phyloP scores from a whole-genome alignment of 1,140 invertebrate genomes.

The Cherax destructor region DNA sequence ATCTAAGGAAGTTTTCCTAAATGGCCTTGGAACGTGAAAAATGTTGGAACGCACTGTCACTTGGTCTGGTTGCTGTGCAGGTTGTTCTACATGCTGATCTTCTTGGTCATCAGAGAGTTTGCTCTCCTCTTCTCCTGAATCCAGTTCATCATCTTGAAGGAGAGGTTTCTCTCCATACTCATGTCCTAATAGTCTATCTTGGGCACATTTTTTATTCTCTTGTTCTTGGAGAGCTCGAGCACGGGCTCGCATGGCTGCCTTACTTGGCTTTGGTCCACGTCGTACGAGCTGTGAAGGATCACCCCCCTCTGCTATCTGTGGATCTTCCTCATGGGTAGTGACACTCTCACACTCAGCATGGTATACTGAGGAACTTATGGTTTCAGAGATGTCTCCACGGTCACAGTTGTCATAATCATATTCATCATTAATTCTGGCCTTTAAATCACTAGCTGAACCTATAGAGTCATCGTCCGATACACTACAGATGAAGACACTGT shows the following conservation, averaged over 20 bases:
- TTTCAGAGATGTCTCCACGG: slow-evolving; percentile 81
- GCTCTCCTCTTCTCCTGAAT: slow-evolving; percentile 80
- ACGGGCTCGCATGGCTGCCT: slow-evolving; percentile 72
- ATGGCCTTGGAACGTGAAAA: slow-evolving; percentile 30
- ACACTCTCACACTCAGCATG: slow-evolving; percentile 85
- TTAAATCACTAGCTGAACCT: slow-evolving; percentile 84
- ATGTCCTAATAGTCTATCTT: slow-evolving; percentile 82
- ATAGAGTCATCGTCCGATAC: slow-evolving; percentile 82
- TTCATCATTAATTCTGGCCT: slow-evolving; percentile 79
- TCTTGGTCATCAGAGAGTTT: slow-evolving; percentile 73
- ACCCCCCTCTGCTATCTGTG: slow-evolving; percentile 69
- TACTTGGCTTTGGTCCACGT: slow-evolving; percentile 59
- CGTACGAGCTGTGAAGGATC: slow-evolving; percentile 50
- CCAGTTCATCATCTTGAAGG: slow-evolving; percentile 86
- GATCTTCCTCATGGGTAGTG: slow-evolving; percentile 81
- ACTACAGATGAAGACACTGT: slow-evolving; percentile 75
- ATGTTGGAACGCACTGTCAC: slow-evolving; percentile 42
- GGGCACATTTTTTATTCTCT: slow-evolving; percentile 62
- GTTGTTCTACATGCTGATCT: slow-evolving; percentile 5
- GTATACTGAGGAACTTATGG: slow-evolving; percentile 82
- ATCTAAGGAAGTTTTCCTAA: slow-evolving; percentile 69
- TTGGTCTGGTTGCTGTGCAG: slow-evolving; percentile 3
- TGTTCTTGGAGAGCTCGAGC: slow-evolving; percentile 75
- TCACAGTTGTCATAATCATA: slow-evolving; percentile 74
- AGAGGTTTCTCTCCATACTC: slow-evolving; percentile 87